A percentile compares a stretch with the other conserved stretches of the same genome.
These are phyloP conservation scores for Drosophila lacteicornis DNA, from an alignment of 1,140 invertebrate genomes.

Conservation along the genomic window DNA sequence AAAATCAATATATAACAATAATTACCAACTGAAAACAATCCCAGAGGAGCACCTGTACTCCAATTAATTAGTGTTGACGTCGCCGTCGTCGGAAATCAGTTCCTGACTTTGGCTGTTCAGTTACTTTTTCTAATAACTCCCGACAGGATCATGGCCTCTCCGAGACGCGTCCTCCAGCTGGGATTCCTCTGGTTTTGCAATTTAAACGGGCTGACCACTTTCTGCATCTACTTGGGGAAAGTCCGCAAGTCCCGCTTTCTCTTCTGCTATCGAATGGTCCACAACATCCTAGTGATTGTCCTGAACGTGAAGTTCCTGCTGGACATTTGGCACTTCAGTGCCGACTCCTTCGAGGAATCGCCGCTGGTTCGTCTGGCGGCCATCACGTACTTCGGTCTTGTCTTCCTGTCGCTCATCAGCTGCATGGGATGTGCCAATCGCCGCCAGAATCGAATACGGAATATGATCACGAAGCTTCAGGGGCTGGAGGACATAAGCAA, in stretches of 20 bases:
- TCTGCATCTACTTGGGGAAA: conserved; percentile 9
- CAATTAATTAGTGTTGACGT: background rate
- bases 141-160: conserved; percentile 6
- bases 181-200: conserved; percentile 24
- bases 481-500: conserved; percentile 7
- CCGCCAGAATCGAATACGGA: conserved; percentile 28
- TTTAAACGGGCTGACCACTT: conserved; percentile 12
- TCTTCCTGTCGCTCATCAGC: conserved; percentile 3
- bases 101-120: background rate
- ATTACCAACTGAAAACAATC: conserved; percentile 4
- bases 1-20: background rate
- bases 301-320: conserved; percentile 22
- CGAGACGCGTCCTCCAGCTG: conserved; percentile 7
- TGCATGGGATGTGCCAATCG: conserved; percentile 23
- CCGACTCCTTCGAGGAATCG: conserved; percentile 3
- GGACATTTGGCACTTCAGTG: conserved; percentile 36
- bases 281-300: conserved; percentile 17
- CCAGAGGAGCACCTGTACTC: background rate
- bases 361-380: conserved; percentile 13
- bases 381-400: conserved; percentile 4
- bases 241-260: conserved; percentile 6
- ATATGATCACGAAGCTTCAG: conserved; percentile 16
- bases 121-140: background rate
- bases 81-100: conserved; percentile 6
- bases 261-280: conserved; percentile 8